Evolutionary conservation across 2,797 vertebrate species (phyloP).

Genomic region (Aeoliscus strigatus): DNA sequence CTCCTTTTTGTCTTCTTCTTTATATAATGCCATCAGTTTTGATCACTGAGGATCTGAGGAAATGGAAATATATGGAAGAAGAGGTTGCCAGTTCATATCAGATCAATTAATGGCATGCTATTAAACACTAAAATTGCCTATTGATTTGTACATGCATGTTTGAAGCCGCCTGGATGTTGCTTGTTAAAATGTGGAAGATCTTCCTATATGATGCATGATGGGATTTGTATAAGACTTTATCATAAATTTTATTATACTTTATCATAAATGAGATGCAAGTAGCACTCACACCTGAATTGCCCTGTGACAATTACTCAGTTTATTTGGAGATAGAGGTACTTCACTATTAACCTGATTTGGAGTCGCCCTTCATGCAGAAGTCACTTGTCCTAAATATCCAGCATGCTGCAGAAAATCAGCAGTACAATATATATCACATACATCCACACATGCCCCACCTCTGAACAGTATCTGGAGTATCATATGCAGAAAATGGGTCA

Average conservation of each 20-base stretch:
- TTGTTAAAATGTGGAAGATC: constrained; percentile 40
- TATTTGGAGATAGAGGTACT: too few relatives aligned
- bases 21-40: too few relatives aligned
- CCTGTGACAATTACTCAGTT: too few relatives aligned
- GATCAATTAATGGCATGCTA: constrained; percentile 52
- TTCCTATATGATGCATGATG: constrained; percentile 35
- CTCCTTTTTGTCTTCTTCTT: too few relatives aligned
- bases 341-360: too few relatives aligned
- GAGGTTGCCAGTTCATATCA: background rate
- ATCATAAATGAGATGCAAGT: too few relatives aligned
- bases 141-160: constrained; percentile 43
- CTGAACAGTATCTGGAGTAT: constrained; percentile 50
- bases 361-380: too few relatives aligned
- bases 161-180: constrained; percentile 33
- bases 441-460: constrained; percentile 14
- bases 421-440: constrained; percentile 6
- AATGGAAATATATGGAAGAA: constrained; percentile 20
- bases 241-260: too few relatives aligned
- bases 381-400: too few relatives aligned
- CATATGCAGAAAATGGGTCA: constrained; percentile 56
- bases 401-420: constrained; percentile 14
- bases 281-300: too few relatives aligned
- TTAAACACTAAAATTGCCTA: constrained; percentile 45
- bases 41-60: constrained; percentile 13
- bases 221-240: too few relatives aligned